Conservation (phyloP, 2,797 vertebrate genomes). For the Ceryle rudis region DNA sequence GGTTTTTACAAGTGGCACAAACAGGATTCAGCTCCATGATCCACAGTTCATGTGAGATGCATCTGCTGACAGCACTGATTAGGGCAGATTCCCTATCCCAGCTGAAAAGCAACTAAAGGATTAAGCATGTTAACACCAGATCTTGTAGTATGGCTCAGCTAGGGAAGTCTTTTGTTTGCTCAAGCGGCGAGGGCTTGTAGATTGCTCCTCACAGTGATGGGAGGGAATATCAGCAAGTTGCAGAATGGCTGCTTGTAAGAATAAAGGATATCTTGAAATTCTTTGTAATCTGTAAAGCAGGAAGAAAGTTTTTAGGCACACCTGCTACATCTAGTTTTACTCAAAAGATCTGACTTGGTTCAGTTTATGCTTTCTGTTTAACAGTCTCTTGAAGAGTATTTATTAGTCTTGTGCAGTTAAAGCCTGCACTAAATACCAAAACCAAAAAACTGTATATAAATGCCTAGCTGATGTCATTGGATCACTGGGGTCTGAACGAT, state of each 20-base stretch:
- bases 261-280: not conserved
- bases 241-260: not conserved
- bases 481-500: not conserved
- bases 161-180: not conserved
- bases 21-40: rapidly evolving
- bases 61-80: not conserved
- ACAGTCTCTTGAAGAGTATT: not conserved
- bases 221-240: not conserved
- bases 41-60: not conserved
- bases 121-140: not conserved
- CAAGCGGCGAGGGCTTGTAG: rapidly evolving
- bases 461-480: not conserved
- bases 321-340: not conserved
- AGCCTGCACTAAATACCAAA: not conserved
- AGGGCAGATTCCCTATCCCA: not conserved
- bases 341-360: not conserved
- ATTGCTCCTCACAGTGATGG: rapidly evolving
- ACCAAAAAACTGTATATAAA: not conserved
- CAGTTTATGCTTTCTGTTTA: not conserved
- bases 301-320: not conserved
- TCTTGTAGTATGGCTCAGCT: not conserved
- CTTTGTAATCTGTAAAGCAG: not conserved
- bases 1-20: not conserved
- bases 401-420: not conserved
- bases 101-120: not conserved